phyloP scores from a whole-genome alignment of 2,113 vertebrate species.

The Empidonax alnorum region DNA sequence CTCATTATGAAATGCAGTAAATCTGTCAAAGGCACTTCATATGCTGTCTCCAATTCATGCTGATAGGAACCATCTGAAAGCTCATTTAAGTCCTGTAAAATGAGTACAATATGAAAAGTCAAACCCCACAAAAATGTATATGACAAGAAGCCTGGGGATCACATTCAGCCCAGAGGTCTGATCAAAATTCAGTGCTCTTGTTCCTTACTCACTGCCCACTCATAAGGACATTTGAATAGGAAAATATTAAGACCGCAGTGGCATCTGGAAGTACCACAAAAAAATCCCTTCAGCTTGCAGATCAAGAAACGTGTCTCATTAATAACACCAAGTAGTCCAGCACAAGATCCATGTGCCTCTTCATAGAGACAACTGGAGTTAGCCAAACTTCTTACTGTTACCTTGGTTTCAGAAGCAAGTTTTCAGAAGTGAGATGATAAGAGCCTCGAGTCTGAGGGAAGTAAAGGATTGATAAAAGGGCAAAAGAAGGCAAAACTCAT shows the following conservation, averaged over 20 bases:
- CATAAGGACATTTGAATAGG: neutral
- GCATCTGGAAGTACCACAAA: neutral
- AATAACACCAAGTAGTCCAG: neutral
- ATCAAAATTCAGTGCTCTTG: conserved; percentile 23
- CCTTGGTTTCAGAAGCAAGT: neutral
- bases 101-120: conserved; percentile 24
- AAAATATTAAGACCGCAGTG: neutral
- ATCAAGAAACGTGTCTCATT: neutral
- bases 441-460: neutral
- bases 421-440: neutral
- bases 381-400: neutral
- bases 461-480: neutral
- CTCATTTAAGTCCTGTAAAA: conserved; percentile 30
- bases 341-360: neutral
- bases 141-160: conserved; percentile 12
- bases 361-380: neutral
- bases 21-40: conserved; percentile 36
- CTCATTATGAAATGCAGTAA: conserved; percentile 15
- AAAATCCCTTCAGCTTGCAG: neutral
- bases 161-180: conserved; percentile 2
- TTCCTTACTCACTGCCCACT: conserved; percentile 26
- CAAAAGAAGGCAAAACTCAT: neutral
- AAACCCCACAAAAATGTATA: conserved; percentile 26
- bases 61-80: conserved; percentile 29
- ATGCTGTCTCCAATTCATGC: neutral